Conservation (phyloP, 2,113 vertebrate genomes). For the Platichthys stellatus region DNA sequence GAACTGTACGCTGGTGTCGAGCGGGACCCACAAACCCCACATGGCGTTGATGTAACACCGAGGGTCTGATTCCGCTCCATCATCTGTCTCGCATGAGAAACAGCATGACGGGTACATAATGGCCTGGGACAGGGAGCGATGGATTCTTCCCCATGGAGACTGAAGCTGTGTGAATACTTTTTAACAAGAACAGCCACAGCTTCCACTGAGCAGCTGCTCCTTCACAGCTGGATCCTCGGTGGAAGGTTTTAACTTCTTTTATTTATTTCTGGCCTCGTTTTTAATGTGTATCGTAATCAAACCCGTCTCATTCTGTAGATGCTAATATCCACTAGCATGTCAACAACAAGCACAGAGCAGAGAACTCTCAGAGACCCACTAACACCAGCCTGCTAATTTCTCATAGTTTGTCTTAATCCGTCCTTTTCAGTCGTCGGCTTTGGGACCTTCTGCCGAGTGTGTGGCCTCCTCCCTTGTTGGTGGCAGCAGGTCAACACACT, state of each 20-base stretch:
- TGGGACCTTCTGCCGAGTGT: constrained; percentile 19
- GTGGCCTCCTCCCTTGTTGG: constrained; percentile 7
- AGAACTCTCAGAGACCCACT: constrained; percentile 1
- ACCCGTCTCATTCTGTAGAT: neutral
- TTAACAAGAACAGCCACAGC: constrained; percentile 1
- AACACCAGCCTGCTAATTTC: constrained; percentile 27
- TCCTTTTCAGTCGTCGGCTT: constrained; percentile 52
- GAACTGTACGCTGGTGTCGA: constrained; percentile 6
- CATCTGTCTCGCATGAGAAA: neutral
- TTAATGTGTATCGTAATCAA: neutral
- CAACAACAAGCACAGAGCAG: constrained; percentile 4
- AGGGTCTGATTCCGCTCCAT: constrained; percentile 12
- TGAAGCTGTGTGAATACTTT: neutral
- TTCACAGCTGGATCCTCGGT: neutral
- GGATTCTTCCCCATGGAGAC: neutral
- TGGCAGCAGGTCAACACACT: constrained; percentile 26
- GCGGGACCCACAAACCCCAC: constrained; percentile 4
- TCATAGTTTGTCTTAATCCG: constrained; percentile 52
- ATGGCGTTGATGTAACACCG: neutral
- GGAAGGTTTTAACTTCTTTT: no score
- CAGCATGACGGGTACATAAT: neutral
- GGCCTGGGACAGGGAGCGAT: neutral
- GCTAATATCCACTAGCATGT: neutral
- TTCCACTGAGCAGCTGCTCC: neutral
- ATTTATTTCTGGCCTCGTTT: neutral